Conservation (phyloP, 2,797 vertebrate species). For the Anniella stebbinsi region DNA sequence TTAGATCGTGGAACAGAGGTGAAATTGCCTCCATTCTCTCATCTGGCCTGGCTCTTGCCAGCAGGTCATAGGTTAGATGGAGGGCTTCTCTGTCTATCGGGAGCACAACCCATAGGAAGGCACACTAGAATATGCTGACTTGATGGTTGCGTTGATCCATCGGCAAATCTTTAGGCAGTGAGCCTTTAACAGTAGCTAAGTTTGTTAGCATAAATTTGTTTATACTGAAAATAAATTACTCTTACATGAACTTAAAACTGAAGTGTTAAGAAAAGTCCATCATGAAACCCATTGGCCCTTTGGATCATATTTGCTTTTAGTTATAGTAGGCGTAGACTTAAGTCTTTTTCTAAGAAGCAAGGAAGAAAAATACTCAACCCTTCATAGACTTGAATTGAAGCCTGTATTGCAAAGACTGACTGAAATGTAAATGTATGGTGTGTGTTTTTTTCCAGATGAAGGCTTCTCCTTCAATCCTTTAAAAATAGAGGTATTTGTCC, state of each 20-base stretch:
- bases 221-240: neutral
- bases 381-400: neutral
- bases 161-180: neutral
- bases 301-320: neutral
- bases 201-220: neutral
- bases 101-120: no score
- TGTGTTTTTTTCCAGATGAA: conserved; percentile 84
- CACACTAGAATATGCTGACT: neutral
- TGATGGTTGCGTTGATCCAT: neutral
- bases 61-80: no score
- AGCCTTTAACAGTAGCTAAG: neutral
- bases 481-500: conserved; percentile 97
- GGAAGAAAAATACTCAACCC: neutral
- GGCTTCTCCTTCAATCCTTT: conserved; percentile 95
- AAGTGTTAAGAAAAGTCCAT: neutral
- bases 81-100: no score
- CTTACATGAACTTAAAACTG: neutral
- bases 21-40: no score
- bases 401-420: conserved; percentile 27
- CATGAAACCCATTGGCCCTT: neutral
- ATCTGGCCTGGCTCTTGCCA: no score
- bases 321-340: neutral
- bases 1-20: no score
- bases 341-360: no score
- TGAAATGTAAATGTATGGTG: neutral